phyloP scores from a whole-genome alignment of 1,140 invertebrate species.

The Ostrea denselamellosa region DNA sequence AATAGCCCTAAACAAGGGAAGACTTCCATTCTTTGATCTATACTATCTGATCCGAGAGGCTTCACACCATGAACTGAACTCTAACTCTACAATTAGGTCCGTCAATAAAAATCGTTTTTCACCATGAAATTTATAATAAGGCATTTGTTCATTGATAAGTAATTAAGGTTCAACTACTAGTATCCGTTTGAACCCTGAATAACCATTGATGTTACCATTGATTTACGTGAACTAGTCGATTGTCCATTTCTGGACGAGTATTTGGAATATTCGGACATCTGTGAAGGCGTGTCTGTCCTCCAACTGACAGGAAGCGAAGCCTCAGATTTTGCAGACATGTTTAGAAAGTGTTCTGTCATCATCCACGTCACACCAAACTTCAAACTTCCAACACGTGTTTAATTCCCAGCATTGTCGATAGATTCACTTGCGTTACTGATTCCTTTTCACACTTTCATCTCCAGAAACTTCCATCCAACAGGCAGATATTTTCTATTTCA shows the following conservation, averaged over 20 bases:
- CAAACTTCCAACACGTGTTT: neutral
- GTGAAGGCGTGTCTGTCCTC: neutral
- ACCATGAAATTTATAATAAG: too few species aligned
- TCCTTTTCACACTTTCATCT: neutral
- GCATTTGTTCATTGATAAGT: too few species aligned
- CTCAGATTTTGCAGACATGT: conserved; percentile 13
- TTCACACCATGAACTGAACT: too few species aligned
- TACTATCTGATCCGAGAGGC: too few species aligned
- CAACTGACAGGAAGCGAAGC: conserved; percentile 35
- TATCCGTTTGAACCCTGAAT: too few species aligned
- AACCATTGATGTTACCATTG: conserved; percentile 7
- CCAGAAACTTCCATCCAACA: neutral
- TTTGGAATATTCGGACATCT: neutral
- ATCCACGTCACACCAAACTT: neutral
- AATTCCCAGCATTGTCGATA: neutral
- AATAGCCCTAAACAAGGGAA: too few species aligned
- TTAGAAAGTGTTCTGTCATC: neutral
- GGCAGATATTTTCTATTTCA: neutral
- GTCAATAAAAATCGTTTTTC: too few species aligned
- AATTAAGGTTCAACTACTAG: too few species aligned
- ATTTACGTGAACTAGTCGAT: neutral
- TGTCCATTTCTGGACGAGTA: conserved; percentile 4
- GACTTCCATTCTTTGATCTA: too few species aligned
- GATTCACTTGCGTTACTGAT: neutral
- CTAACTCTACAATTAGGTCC: too few species aligned